phyloP scores from a whole-genome alignment of 2,888 invertebrate species.

The Drosophila neonasuta region DNA sequence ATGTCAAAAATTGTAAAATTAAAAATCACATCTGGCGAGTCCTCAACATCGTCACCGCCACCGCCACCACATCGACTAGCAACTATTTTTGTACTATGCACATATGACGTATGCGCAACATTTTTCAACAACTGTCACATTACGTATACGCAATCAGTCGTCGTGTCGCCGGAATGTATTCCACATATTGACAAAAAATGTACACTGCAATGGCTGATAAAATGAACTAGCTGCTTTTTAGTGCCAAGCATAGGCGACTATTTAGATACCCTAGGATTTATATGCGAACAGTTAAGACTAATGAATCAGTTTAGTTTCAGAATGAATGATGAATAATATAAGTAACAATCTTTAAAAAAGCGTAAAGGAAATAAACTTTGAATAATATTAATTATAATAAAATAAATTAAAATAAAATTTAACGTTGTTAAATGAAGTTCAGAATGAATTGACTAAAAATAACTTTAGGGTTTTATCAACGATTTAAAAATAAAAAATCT shows the following conservation, averaged over 20 bases:
- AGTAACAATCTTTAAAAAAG: too few relatives aligned
- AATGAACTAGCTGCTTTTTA: constrained; percentile 33
- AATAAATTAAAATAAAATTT: too few relatives aligned
- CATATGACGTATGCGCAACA: constrained; percentile 65
- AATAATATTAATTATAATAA: too few relatives aligned
- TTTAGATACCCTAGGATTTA: constrained; percentile 20
- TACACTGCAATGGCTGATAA: constrained; percentile 29
- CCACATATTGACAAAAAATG: constrained; percentile 58
- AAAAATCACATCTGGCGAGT: constrained; percentile 66
- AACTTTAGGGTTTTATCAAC: too few relatives aligned
- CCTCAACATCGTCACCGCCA: neutral
- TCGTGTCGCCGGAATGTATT: constrained; percentile 36
- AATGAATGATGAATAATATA: too few relatives aligned
- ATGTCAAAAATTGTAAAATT: constrained; percentile 78
- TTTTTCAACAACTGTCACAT: constrained; percentile 70
- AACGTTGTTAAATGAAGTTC: too few relatives aligned
- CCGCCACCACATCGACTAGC: constrained; percentile 5
- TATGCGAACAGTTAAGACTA: too few relatives aligned
- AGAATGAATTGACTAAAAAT: too few relatives aligned
- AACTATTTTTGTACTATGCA: constrained; percentile 40
- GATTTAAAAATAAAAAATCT: too few relatives aligned
- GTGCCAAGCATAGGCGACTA: too few relatives aligned
- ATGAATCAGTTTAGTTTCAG: too few relatives aligned
- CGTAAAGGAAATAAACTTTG: too few relatives aligned
- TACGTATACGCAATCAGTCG: constrained; percentile 77